These are phyloP conservation scores for Ophion obscuratus DNA, from an alignment of 2,888 invertebrate genomes.

Conservation along the genomic window DNA sequence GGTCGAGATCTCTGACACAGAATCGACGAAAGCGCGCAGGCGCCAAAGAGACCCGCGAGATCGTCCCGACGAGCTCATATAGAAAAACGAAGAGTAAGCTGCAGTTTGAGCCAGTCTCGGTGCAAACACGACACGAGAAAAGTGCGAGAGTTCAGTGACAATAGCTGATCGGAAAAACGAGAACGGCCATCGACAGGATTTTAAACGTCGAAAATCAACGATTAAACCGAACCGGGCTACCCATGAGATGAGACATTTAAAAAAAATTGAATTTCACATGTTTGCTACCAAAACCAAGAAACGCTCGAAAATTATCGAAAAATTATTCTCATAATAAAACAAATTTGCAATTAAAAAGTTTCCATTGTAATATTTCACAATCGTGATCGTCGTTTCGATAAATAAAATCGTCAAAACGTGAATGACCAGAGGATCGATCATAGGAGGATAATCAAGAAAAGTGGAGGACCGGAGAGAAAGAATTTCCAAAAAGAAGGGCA, in stretches of 20 bases:
- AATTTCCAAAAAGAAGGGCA: background rate
- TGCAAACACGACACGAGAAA: constrained; percentile 39
- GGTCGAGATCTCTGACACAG: constrained; percentile 23
- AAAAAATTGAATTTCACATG: too few relatives aligned
- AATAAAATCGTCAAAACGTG: background rate
- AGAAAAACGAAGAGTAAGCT: constrained; percentile 61
- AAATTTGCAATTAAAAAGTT: background rate
- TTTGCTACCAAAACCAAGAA: background rate
- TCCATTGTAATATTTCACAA: too few relatives aligned
- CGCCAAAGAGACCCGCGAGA: constrained; percentile 51
- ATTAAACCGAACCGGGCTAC: too few relatives aligned
- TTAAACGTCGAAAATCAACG: background rate
- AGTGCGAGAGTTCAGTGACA: constrained; percentile 15
- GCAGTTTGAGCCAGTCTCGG: constrained; percentile 63
- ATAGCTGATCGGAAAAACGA: background rate
- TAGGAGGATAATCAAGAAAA: background rate
- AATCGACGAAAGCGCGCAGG: constrained; percentile 47
- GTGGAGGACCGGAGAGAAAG: background rate
- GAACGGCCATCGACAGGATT: background rate
- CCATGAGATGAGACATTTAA: too few relatives aligned
- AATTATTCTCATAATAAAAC: background rate
- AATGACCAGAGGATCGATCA: background rate
- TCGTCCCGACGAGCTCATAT: constrained; percentile 52
- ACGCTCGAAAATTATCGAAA: background rate
- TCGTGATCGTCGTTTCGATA: too few relatives aligned